phyloP scores from a whole-genome alignment of 1,140 invertebrate species.

The Lepidotrigona ventralis region DNA sequence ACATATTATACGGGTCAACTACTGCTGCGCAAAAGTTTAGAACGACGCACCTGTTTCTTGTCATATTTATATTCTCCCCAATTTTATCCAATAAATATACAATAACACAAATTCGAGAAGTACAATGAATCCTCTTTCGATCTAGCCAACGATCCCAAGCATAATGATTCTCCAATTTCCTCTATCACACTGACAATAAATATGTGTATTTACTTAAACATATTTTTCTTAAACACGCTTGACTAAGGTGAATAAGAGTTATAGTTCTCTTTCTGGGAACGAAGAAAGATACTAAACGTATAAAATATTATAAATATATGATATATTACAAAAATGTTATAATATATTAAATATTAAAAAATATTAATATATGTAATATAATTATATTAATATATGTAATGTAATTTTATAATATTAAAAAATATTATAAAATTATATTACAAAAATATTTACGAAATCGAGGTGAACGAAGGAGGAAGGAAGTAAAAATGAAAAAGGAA shows the following conservation, averaged over 20 bases:
- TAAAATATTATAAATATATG: too few relatives aligned
- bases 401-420: neutral
- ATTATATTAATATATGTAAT: too few relatives aligned
- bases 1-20: constrained; percentile 32
- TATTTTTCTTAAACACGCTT: constrained; percentile 55
- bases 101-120: too few relatives aligned
- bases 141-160: neutral
- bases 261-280: constrained; percentile 7
- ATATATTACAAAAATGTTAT: too few relatives aligned
- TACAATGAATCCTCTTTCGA: too few relatives aligned
- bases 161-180: constrained; percentile 60
- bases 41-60: too few relatives aligned
- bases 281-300: too few relatives aligned
- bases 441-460: neutral
- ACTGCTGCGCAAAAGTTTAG: neutral
- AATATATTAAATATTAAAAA: too few relatives aligned
- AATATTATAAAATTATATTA: neutral
- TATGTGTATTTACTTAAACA: constrained; percentile 40
- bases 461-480: neutral
- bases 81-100: too few relatives aligned
- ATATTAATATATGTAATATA: too few relatives aligned
- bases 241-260: too few relatives aligned
- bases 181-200: neutral
- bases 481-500: neutral
- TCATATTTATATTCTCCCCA: too few relatives aligned